Evolutionary conservation across 53 echinoderm and acorn worm species (phyloP), one percentile per base, ranked within the genome.

Genomic region (Patiria pectinifera): DNA sequence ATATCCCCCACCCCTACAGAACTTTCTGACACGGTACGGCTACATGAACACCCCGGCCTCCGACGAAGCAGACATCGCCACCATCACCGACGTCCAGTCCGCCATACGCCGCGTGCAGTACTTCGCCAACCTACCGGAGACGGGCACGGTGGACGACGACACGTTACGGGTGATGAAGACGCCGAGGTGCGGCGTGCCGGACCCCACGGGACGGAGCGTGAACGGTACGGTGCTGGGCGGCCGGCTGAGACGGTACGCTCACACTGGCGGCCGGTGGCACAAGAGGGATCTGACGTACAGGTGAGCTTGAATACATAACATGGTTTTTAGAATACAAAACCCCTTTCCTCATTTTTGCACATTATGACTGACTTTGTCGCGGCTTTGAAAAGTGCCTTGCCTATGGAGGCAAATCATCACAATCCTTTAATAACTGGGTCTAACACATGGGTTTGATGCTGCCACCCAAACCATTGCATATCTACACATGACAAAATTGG

Each of bases 181-280:
- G 76, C 95, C 95, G 7, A 70, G 97, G 45, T 97, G 97, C 79
- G 97, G 97, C 19, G 97, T 97, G n/a, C 97, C 97, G 1, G 97
- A 97, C 84, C 97, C 97, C 8, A 83, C 71, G 18, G 96, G 95
- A 3, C 87, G 63, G 0, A 79, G 91, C 45, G 83, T 92, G 16
- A 93, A 92, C 69, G 91, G 87, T 10, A 88, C 84, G 62, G 96
- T 93, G 14, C 84, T 97, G 0, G 97, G 97, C 11, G 98, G 96
- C 4, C 48, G 96, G 18, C 87, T 96, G 86, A 88, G 91, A 78
- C 76, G 96, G 24, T 97, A 91, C 61, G 93, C 96, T 11, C 96
- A 96, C 83, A 94, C 96, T 0, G 97, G 97, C 19, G 95, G 96
- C 19, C 77, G 77, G 71, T 97, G 97, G 97, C 69, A 78, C 43